Percentiles rank a stretch among this genome's conserved stretches.
These are phyloP conservation scores for Ailuropoda melanoleuca DNA, from an alignment of 2,113 vertebrate species.

Conservation along the genomic window DNA sequence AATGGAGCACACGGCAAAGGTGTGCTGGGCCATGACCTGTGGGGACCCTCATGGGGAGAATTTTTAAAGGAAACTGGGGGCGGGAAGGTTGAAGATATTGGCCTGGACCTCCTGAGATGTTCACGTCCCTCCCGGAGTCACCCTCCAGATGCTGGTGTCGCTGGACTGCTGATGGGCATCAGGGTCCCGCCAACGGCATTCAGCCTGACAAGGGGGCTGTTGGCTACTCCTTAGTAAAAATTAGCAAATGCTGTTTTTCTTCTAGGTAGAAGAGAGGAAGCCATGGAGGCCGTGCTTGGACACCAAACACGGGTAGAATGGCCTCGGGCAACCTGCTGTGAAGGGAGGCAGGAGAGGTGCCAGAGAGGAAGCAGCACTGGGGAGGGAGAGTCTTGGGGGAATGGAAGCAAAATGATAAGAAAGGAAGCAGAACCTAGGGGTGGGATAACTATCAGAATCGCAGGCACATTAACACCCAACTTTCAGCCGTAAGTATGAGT, in stretches of 20 bases:
- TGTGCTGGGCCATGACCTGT: background rate
- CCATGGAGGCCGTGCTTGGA: background rate
- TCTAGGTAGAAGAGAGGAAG: background rate
- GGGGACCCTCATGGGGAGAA: background rate
- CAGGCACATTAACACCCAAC: no score
- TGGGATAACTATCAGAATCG: no score
- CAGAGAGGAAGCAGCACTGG: background rate
- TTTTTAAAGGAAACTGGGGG: background rate
- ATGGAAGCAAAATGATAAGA: background rate
- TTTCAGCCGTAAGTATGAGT: background rate
- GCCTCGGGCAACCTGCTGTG: background rate
- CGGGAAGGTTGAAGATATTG: background rate
- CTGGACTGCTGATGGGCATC: background rate
- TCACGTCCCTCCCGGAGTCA: background rate
- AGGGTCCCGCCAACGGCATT: background rate
- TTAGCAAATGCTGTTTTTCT: background rate
- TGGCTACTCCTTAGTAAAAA: background rate
- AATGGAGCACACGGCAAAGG: rapidly evolving
- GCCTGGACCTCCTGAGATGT: no score
- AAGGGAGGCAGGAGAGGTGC: background rate
- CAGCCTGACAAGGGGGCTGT: no score
- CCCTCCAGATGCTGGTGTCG: background rate
- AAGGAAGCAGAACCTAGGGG: background rate
- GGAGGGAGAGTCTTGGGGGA: background rate
- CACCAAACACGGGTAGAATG: background rate